Base-by-base conservation (phyloP, 1,140 invertebrate genomes). In the Drosophila neocordata region DNA sequence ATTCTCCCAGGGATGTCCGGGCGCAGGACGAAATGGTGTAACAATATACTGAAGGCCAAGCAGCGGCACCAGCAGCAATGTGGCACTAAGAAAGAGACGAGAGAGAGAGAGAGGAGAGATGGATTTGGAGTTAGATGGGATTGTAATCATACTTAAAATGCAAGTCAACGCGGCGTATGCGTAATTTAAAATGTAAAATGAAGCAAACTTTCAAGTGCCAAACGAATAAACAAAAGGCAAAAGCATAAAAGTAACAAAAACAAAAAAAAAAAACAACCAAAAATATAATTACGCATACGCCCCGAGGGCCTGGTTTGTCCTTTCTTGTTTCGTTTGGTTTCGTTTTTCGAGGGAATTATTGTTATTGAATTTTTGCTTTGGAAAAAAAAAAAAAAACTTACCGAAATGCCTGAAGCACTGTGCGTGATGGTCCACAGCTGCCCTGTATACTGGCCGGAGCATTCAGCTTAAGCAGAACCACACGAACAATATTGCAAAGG, bases 401-500 rank as follows among this genome's bases (percentile, higher is more conserved):
- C 94, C 95, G 94, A 89, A 98, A 95, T 65, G 95, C 96, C 91
- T 96, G 96, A 15, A 96, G 91, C 34, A 96, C 95, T 0, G 95
- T 95, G 20, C 94, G 93, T 1, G 94, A 96, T 52, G 94, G 95
- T 74, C 94, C 94, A 35, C 93, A 92, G 65, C 89, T 90, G 58
- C 91, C 91, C 77, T 90, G 92, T 15, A 92, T 92, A 93, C 93
- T 92, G 91, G 92, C 94, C 90, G 92, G 94, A 77, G 95, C 95
- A 80, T 96, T 93, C 58, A 98, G 92, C 92, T 99, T 99, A 5
- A 96, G 95, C 34, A 98, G 94, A n/a, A 99, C 93, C 3, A 99
- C 97, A 60, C 97, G 94, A 52, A 99, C 95, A 79, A 99, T 99
- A 93, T 98, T 99, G 92, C 96, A 96, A 35, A 99, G 94, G 92